Conservation (phyloP, 2,797 vertebrate species). For the Cercopithecus mitis region DNA sequence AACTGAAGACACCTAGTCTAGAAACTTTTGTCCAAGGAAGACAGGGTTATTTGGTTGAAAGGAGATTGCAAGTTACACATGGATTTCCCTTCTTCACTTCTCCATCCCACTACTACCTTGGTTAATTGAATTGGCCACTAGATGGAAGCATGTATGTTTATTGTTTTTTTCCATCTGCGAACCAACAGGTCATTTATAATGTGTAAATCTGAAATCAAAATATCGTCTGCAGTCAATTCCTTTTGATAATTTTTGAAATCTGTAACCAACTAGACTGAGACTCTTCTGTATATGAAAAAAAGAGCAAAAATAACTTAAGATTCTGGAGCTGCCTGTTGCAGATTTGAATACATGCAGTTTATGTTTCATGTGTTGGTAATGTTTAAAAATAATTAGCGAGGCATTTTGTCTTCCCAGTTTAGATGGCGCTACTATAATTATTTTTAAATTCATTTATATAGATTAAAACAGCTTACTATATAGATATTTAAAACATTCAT, state of each 20-base stretch:
- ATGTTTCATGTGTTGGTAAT: not conserved
- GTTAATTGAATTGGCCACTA: slow-evolving; percentile 42
- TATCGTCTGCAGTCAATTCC: not conserved
- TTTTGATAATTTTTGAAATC: not conserved
- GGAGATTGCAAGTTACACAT: not conserved
- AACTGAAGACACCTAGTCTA: not conserved
- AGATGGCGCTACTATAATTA: not conserved
- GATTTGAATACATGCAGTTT: not conserved
- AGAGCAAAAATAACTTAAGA: not conserved
- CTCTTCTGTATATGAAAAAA: not conserved
- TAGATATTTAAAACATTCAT: not conserved
- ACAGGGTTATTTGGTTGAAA: not conserved
- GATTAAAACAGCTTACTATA: not conserved
- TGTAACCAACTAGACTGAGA: not conserved
- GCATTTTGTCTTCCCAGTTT: not conserved
- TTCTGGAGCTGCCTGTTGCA: not conserved
- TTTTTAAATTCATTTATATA: not conserved
- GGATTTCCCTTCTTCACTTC: not conserved
- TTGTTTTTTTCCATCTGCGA: slow-evolving; percentile 19
- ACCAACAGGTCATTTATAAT: not conserved
- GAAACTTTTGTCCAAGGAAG: not conserved
- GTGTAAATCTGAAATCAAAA: not conserved
- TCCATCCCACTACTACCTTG: not conserved
- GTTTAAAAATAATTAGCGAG: slow-evolving; percentile 3
- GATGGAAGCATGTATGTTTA: slow-evolving; percentile 50